Evolutionary conservation across 2,113 vertebrate species (phyloP), one percentile per base, ranked within the genome.

Genomic region (Solenodon paradoxus): DNA sequence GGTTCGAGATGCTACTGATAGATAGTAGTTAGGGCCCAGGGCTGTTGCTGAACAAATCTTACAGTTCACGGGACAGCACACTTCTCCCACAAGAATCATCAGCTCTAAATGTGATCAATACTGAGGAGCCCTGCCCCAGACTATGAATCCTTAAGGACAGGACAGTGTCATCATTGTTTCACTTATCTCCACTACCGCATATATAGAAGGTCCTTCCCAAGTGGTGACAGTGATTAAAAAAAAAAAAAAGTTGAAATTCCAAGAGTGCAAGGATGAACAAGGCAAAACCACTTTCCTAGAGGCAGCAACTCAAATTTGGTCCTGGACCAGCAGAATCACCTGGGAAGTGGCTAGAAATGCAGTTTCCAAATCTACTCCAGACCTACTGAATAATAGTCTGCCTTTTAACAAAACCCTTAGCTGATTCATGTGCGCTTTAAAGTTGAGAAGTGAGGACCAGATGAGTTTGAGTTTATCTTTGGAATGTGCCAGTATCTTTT

Each of bases 371-470:
- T 47, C 28, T 3, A 28, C 12, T 24, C 30, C 55, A 92, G 32
- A 69, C 38, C 63, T 64, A 4, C 57, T n/a, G n/a, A 71, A 9
- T 89, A 40, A 74, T 24, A 84, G 32, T 32, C 38, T 68, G 15
- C 78, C 68, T 55, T 79, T 83, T 77, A 57, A 72, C 57, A 90
- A 84, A 51, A n/a, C 12, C 42, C 6, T 69, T 55, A 24, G n/a
- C 35, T 22, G 28, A 66, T 24, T 61, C 40, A 35, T 16, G 26
- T 22, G 15, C 12, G n/a, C 19, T 3, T 17, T 30, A 45, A 90
- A 71, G 24, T 78, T 35, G 4, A 64, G 24, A 96, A 72, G 5
- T 35, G 35, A 64, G 49, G 32, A 79, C 24, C 75, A 35, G 32
- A 71, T 45, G 11, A 9, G 7, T 64, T 93, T n/a, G n/a, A n/a